A percentile compares a stretch with the other conserved stretches of the same genome.
These are phyloP conservation scores for Percopsis omiscomaycus DNA, from an alignment of 2,797 vertebrate genomes.

Conservation along the genomic window DNA sequence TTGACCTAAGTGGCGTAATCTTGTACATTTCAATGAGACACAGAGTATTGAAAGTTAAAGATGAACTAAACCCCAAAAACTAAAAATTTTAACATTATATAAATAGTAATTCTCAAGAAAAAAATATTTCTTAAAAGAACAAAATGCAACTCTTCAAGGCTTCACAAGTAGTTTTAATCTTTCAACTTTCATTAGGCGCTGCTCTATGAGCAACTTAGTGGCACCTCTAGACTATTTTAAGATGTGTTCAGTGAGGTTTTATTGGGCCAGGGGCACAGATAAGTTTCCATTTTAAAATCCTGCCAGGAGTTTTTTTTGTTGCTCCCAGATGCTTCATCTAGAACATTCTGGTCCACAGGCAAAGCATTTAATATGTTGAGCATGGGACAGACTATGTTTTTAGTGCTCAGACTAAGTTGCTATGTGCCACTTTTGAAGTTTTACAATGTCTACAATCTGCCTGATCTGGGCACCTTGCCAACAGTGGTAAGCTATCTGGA, in stretches of 20 bases:
- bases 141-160: background rate
- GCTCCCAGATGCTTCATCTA: slow-evolving; percentile 26
- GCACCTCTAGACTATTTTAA: slow-evolving; percentile 7
- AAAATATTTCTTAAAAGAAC: background rate
- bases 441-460: background rate
- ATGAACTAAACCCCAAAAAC: background rate
- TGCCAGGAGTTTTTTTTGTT: slow-evolving; percentile 27
- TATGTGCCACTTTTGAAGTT: background rate
- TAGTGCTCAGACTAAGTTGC: slow-evolving; percentile 6
- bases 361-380: slow-evolving; percentile 17
- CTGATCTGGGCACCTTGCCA: slow-evolving; percentile 25
- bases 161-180: background rate
- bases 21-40: background rate
- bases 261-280: background rate
- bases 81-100: background rate
- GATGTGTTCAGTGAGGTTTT: background rate
- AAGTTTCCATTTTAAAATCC: slow-evolving; percentile 32
- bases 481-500: slow-evolving; percentile 62
- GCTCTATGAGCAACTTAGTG: slow-evolving; percentile 2
- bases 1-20: background rate
- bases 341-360: slow-evolving; percentile 6
- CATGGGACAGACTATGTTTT: slow-evolving; percentile 10
- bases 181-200: slow-evolving; percentile 27
- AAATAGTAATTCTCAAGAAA: background rate
- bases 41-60: slow-evolving; percentile 6